These are phyloP conservation scores for Myioborus melanocephalus DNA, from an alignment of 2,797 vertebrate genomes.

Conservation along the genomic window DNA sequence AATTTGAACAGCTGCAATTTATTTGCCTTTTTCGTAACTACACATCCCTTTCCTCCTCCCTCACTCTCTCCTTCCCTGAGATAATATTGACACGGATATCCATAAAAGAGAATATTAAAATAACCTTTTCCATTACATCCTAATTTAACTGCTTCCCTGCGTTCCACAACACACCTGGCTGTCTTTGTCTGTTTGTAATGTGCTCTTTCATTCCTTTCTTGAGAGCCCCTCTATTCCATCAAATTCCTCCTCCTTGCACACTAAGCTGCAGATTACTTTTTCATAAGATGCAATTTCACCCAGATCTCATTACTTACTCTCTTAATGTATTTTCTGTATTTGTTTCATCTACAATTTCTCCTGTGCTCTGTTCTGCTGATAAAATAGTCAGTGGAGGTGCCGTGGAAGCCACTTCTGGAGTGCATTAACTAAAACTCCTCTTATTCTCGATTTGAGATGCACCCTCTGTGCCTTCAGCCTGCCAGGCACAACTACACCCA, in stretches of 20 bases:
- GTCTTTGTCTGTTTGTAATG: conserved; percentile 43
- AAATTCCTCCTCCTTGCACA: conserved; percentile 52
- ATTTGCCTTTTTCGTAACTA: background rate
- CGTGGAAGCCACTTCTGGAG: background rate
- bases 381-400: background rate
- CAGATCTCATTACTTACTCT: conserved; percentile 76
- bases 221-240: conserved; percentile 28
- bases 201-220: conserved; percentile 51
- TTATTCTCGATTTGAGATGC: background rate
- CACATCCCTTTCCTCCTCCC: background rate
- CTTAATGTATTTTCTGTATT: conserved; percentile 68
- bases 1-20: background rate
- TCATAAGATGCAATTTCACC: conserved; percentile 73
- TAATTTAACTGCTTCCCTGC: conserved; percentile 51
- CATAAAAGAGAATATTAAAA: conserved; percentile 53
- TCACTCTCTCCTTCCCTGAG: background rate
- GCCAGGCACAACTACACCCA: background rate
- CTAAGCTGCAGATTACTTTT: conserved; percentile 74
- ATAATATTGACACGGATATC: conserved; percentile 54
- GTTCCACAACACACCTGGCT: conserved; percentile 17
- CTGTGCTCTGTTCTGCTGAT: conserved; percentile 28
- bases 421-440: background rate
- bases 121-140: conserved; percentile 42
- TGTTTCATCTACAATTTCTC: conserved; percentile 59
- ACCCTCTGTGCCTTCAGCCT: background rate